These are phyloP conservation scores for Oreochromis aureus DNA, from an alignment of 2,113 vertebrate species.

Conservation along the genomic window DNA sequence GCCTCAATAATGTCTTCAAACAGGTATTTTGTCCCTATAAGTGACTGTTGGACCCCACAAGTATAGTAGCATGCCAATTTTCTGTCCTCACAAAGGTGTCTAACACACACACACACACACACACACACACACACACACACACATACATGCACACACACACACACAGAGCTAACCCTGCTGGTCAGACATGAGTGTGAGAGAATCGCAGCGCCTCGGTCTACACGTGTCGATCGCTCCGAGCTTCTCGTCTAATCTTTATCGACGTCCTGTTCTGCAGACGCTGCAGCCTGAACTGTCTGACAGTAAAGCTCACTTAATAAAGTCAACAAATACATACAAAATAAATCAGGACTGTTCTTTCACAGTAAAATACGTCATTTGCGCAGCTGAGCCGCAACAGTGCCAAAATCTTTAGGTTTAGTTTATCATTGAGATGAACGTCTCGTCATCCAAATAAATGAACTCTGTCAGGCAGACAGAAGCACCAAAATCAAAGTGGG, in stretches of 20 bases:
- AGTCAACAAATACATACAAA: background rate
- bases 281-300: background rate
- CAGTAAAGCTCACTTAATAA: background rate
- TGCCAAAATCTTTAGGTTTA: background rate
- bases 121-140: background rate
- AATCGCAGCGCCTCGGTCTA: background rate
- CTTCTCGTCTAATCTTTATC: background rate
- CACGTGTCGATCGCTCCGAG: background rate
- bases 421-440: background rate
- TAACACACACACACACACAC: background rate
- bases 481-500: background rate
- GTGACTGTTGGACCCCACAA: background rate
- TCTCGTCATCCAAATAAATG: background rate
- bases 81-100: background rate
- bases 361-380: background rate
- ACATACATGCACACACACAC: background rate
- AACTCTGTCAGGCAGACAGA: background rate
- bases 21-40: background rate
- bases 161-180: background rate
- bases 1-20: background rate
- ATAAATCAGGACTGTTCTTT: background rate
- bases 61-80: background rate
- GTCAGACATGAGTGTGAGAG: background rate
- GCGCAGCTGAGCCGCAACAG: background rate
- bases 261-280: background rate